Conservation (phyloP, 2,113 vertebrate genomes). For the Bucco capensis region DNA sequence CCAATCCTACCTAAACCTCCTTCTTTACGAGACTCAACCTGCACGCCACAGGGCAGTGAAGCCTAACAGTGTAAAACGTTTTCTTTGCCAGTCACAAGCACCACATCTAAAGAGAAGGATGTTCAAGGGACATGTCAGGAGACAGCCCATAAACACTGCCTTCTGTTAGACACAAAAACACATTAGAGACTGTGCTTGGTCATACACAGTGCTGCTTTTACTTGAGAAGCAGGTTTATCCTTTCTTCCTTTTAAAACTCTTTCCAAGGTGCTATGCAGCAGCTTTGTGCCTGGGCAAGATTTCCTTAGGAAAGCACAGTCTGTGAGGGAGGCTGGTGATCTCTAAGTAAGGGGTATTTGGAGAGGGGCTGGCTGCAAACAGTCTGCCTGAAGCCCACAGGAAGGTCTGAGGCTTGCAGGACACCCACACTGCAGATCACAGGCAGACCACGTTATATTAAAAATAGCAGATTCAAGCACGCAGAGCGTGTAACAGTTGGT, state of each 20-base stretch:
- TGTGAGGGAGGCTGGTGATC: rapidly evolving
- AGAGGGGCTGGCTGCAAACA: background rate
- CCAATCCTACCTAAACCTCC: background rate
- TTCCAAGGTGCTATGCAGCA: rapidly evolving
- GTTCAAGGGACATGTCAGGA: background rate
- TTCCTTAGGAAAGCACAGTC: background rate
- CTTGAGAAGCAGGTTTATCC: background rate
- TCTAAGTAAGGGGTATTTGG: background rate
- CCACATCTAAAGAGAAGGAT: background rate
- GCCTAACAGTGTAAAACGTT: background rate
- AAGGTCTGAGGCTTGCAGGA: constrained; percentile 11
- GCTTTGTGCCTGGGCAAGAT: background rate
- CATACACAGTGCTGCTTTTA: background rate
- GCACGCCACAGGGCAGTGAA: background rate
- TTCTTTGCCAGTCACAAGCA: background rate
- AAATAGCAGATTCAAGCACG: constrained; percentile 36
- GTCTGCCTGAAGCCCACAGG: background rate
- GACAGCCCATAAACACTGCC: background rate
- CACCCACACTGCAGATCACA: background rate
- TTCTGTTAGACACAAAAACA: background rate
- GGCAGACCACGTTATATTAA: background rate
- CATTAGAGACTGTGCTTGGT: background rate
- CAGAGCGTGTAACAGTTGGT: constrained; percentile 48
- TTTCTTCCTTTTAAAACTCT: background rate
- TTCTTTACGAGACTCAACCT: background rate